Evolutionary conservation across 2,888 invertebrate species (phyloP).

Genomic region (Ganaspis brasiliensis): DNA sequence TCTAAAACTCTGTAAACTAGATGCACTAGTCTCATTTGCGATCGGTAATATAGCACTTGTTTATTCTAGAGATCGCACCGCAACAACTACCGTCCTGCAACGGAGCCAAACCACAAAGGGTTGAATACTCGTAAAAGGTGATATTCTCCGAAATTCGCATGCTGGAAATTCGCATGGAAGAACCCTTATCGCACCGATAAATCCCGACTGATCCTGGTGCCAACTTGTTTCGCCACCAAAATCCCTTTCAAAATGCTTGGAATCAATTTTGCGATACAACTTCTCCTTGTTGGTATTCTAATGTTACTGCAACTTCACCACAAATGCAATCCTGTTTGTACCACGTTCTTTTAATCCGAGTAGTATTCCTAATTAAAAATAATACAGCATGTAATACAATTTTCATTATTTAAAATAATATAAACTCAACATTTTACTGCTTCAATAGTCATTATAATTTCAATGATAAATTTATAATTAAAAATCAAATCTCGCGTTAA

Average conservation of each 20-base stretch:
- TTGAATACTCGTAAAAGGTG: constrained; percentile 28
- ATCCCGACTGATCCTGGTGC: constrained; percentile 14
- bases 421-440: no score
- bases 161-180: constrained; percentile 26
- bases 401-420: no score
- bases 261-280: constrained; percentile 23
- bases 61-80: constrained; percentile 26
- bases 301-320: not conserved
- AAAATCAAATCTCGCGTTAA: no score
- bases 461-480: no score
- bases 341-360: not conserved
- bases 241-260: not conserved
- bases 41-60: constrained; percentile 30
- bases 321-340: not conserved
- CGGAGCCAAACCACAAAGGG: constrained; percentile 26
- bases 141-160: constrained; percentile 17
- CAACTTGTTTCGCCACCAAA: constrained; percentile 21
- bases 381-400: no score
- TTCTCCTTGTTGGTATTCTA: not conserved
- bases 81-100: constrained; percentile 21
- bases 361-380: no score
- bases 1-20: not conserved
- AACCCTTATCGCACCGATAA: constrained; percentile 29
- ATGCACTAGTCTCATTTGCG: not conserved
- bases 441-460: no score